Evolutionary conservation across 2,888 invertebrate species (phyloP).

Genomic region (Helobdella robusta): DNA sequence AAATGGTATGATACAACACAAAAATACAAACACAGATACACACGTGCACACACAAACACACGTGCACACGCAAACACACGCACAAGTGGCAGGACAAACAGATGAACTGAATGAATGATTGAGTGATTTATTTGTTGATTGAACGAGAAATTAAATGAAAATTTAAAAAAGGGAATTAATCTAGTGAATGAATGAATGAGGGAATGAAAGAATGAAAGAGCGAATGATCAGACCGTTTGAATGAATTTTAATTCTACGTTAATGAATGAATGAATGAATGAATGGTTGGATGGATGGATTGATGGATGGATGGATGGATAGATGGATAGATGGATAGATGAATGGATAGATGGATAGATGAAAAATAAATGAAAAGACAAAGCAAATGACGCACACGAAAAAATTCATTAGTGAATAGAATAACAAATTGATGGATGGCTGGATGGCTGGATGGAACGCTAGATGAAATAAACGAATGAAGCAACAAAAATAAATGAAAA

Average conservation of each 20-base stretch:
- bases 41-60: neutral
- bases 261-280: too few species aligned
- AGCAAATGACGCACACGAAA: too few species aligned
- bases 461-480: neutral
- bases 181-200: neutral
- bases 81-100: too few species aligned
- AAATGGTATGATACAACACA: too few species aligned
- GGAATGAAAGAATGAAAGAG: neutral
- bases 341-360: neutral
- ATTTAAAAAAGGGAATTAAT: neutral
- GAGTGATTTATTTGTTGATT: neutral
- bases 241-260: too few species aligned
- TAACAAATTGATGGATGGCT: neutral
- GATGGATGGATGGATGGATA: too few species aligned
- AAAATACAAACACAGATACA: neutral
- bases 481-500: neutral
- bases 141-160: neutral
- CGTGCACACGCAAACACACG: neutral
- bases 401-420: neutral
- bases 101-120: neutral
- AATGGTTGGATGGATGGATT: too few species aligned
- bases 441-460: neutral
- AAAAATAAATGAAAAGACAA: too few species aligned
- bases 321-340: too few species aligned
- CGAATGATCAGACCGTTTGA: too few species aligned